Conservation (phyloP, 2,797 vertebrate genomes). For the Leptoclinus maculatus region DNA sequence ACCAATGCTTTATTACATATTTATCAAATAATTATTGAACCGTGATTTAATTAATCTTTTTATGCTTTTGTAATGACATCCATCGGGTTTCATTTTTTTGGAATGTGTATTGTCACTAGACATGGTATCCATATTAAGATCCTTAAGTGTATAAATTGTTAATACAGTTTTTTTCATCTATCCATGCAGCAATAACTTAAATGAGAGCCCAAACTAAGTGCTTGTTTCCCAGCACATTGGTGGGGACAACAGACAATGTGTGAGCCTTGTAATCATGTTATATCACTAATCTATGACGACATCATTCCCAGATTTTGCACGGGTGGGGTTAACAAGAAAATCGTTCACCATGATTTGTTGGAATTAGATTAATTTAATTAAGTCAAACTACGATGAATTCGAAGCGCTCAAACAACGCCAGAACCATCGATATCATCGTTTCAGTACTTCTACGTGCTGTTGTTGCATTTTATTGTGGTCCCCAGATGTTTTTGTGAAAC, state of each 20-base stretch:
- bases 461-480: neutral
- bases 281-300: conserved; percentile 6
- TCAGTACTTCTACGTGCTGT: neutral
- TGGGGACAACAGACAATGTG: neutral
- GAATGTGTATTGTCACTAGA: neutral
- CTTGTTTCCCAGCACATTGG: conserved; percentile 1
- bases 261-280: conserved; percentile 7
- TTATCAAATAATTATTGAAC: neutral
- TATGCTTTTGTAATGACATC: neutral
- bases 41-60: neutral
- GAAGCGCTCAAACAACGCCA: neutral
- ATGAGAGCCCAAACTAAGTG: neutral
- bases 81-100: neutral
- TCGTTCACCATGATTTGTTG: neutral
- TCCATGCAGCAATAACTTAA: neutral
- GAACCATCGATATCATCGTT: neutral
- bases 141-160: neutral
- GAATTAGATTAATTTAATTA: conserved; percentile 15
- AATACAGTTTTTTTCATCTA: neutral
- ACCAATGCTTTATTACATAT: neutral
- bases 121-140: neutral
- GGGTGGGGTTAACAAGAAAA: conserved; percentile 12
- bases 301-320: conserved; percentile 30
- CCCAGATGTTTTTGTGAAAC: neutral
- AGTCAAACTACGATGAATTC: conserved; percentile 2